These are phyloP conservation scores for Nephrocerus scutellatus DNA, from an alignment of 2,888 invertebrate species.

Conservation along the genomic window DNA sequence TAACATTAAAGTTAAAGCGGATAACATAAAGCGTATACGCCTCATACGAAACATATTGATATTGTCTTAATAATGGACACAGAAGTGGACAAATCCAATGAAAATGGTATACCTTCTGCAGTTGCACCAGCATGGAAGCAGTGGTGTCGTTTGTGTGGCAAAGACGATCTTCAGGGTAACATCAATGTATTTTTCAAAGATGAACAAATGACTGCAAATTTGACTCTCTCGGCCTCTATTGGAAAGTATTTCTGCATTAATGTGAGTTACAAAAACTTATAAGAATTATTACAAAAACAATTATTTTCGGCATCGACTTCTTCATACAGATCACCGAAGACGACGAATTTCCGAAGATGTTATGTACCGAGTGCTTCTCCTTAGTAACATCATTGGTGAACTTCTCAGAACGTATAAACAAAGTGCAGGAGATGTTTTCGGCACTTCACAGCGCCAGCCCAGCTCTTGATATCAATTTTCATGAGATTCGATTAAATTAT, in stretches of 20 bases:
- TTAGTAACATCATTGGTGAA: constrained; percentile 33
- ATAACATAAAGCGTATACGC: no score
- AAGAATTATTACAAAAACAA: neutral
- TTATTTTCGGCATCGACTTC: neutral
- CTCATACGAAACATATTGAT: no score
- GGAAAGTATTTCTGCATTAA: constrained; percentile 39
- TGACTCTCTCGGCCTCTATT: constrained; percentile 32
- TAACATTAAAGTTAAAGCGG: no score
- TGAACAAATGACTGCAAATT: constrained; percentile 27
- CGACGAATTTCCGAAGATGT: constrained; percentile 34
- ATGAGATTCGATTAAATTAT: no score
- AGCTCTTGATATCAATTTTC: no score
- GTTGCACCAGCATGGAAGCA: no score
- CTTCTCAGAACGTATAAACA: constrained; percentile 35
- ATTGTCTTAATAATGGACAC: no score
- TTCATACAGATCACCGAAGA: constrained; percentile 29
- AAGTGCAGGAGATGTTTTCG: constrained; percentile 38
- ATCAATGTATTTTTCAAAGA: constrained; percentile 32
- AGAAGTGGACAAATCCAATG: no score
- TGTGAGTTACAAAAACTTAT: no score
- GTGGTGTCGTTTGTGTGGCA: constrained; percentile 38
- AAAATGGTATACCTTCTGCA: no score
- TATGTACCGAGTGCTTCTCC: constrained; percentile 36
- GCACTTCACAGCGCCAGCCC: constrained; percentile 29
- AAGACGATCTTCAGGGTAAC: constrained; percentile 31